These are phyloP conservation scores for Psammodynastes pulverulentus DNA, from an alignment of 2,113 vertebrate species.

Conservation along the genomic window DNA sequence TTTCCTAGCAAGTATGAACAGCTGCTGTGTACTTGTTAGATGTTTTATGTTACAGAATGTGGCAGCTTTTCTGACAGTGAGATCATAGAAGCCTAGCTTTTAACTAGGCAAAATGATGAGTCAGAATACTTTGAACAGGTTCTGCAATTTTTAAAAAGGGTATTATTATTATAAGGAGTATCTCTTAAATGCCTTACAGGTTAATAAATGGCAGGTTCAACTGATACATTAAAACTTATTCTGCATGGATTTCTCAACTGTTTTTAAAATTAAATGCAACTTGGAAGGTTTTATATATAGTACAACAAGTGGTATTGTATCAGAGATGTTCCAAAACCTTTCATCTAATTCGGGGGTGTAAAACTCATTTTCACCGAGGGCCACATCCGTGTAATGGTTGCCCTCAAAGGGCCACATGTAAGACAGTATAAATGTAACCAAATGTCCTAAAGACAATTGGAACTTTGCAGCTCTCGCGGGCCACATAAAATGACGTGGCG, in stretches of 20 bases:
- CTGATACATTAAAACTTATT: slow-evolving; percentile 43
- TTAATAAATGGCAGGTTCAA: slow-evolving; percentile 4
- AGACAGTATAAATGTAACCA: too few relatives aligned
- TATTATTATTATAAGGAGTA: slow-evolving; percentile 29
- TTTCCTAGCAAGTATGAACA: slow-evolving; percentile 66
- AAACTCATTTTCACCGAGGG: too few relatives aligned
- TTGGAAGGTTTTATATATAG: neutral
- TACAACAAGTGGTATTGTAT: slow-evolving; percentile 29
- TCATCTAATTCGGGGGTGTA: too few relatives aligned
- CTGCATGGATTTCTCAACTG: neutral
- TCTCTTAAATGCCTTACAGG: slow-evolving; percentile 49
- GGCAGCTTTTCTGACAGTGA: slow-evolving; percentile 59
- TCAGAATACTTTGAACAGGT: slow-evolving; percentile 56
- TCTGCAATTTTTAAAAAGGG: slow-evolving; percentile 31
- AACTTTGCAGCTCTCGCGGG: too few relatives aligned
- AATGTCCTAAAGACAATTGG: too few relatives aligned
- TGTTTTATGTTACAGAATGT: slow-evolving; percentile 68
- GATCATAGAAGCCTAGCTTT: slow-evolving; percentile 48
- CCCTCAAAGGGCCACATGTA: too few relatives aligned
- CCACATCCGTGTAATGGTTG: too few relatives aligned
- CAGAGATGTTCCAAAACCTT: neutral
- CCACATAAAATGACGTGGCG: too few relatives aligned
- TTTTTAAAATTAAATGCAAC: neutral
- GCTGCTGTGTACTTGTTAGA: slow-evolving; percentile 65
- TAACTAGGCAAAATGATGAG: slow-evolving; percentile 54